Conservation (phyloP, 2,113 vertebrate species). For the Cariama cristata region DNA sequence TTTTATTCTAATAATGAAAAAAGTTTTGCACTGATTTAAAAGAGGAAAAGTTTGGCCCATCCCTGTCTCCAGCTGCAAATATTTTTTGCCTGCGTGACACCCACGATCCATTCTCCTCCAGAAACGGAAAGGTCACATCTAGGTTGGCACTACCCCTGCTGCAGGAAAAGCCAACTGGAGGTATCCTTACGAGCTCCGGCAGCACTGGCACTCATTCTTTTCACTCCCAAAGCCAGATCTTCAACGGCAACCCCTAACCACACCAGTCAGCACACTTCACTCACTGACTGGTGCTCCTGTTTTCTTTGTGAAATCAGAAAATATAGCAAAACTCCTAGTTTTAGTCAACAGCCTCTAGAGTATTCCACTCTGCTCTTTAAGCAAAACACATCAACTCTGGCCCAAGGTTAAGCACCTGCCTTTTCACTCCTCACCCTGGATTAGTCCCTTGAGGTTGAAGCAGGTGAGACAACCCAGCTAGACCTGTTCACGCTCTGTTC, state of each 20-base stretch:
- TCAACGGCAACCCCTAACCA: background rate
- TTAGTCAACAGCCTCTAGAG: background rate
- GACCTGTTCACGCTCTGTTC: background rate
- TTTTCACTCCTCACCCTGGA: background rate
- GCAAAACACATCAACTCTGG: background rate
- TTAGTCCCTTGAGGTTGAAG: background rate
- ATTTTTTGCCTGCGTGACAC: background rate
- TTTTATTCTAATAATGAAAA: background rate
- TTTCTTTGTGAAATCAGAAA: background rate
- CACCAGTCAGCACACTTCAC: background rate
- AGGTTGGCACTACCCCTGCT: background rate
- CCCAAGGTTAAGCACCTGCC: background rate
- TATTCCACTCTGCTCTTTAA: background rate
- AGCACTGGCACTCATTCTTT: background rate
- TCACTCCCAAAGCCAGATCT: background rate
- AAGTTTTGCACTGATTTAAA: background rate
- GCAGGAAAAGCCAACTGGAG: background rate
- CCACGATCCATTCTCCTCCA: background rate
- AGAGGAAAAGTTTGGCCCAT: background rate
- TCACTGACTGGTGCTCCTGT: background rate
- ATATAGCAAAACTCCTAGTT: accelerated
- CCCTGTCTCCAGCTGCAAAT: background rate
- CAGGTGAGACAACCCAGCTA: background rate
- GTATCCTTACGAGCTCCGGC: background rate
- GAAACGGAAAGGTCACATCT: background rate